Evolutionary conservation across 1,140 invertebrate genomes (phyloP).

Genomic region (Limonius californicus): DNA sequence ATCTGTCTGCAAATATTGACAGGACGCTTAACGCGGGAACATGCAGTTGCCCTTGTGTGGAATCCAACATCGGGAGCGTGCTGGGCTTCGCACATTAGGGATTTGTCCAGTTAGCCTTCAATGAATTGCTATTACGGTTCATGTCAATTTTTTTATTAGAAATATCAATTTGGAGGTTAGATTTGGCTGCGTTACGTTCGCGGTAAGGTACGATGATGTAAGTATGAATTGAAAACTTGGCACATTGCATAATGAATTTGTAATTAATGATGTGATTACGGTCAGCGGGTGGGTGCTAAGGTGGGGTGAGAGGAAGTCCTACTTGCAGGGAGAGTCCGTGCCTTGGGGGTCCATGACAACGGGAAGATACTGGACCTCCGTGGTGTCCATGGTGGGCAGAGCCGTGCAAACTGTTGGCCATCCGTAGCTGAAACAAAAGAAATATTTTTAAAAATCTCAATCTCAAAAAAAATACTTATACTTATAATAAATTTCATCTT

Average conservation of each 20-base stretch:
- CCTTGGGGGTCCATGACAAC: slow-evolving; percentile 45
- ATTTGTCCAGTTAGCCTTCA: too few species aligned
- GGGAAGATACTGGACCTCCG: slow-evolving; percentile 34
- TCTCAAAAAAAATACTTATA: too few species aligned
- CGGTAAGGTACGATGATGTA: too few species aligned
- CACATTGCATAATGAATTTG: slow-evolving; percentile 17
- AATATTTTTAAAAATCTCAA: too few species aligned
- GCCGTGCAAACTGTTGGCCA: slow-evolving; percentile 40
- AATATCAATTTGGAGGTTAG: too few species aligned
- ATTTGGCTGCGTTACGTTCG: too few species aligned
- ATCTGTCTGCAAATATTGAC: slow-evolving; percentile 20
- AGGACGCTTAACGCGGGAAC: neutral
- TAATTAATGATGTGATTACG: neutral
- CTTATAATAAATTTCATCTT: too few species aligned
- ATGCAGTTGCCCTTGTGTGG: neutral
- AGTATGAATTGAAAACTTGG: too few species aligned
- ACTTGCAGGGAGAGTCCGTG: slow-evolving; percentile 35
- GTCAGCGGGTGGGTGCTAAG: slow-evolving; percentile 14
- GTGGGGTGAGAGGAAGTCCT: slow-evolving; percentile 33
- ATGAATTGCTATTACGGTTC: too few species aligned
- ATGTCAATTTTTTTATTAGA: too few species aligned
- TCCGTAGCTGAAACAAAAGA: slow-evolving; percentile 42
- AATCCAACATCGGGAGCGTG: slow-evolving; percentile 4
- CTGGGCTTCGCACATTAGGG: neutral
- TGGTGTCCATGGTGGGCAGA: slow-evolving; percentile 41